phyloP scores from a whole-genome alignment of 1,140 invertebrate genomes.

The Psix sp. region DNA sequence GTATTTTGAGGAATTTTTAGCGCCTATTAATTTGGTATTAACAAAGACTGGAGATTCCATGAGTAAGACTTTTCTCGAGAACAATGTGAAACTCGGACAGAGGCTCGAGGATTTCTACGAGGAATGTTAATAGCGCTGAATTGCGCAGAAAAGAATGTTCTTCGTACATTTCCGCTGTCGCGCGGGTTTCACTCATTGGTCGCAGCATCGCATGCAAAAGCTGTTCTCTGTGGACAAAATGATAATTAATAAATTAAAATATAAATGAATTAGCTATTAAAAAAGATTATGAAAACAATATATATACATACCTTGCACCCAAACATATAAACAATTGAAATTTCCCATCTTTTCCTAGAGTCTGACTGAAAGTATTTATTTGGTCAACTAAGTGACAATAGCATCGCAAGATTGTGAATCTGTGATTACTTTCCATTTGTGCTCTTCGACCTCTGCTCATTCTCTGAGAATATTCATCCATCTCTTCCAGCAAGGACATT shows the following conservation, averaged over 20 bases:
- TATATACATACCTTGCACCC: constrained; percentile 68
- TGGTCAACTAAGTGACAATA: constrained; percentile 89
- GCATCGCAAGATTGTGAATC: constrained; percentile 83
- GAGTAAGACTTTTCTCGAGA: constrained; percentile 94
- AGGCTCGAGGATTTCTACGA: constrained; percentile 93
- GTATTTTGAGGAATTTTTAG: constrained; percentile 27
- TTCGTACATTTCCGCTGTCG: constrained; percentile 96
- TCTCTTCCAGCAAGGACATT: constrained; percentile 81
- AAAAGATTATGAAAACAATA: constrained; percentile 9
- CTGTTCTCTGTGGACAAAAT: constrained; percentile 91
- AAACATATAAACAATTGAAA: constrained; percentile 98
- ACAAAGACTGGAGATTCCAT: constrained; percentile 86
- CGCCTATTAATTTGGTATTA: constrained; percentile 55
- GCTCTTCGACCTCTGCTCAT: constrained; percentile 69
- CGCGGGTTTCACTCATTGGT: constrained; percentile 89
- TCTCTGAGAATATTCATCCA: constrained; percentile 73
- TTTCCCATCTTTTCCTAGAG: constrained; percentile 97
- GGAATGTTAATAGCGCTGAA: constrained; percentile 88
- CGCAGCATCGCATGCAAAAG: constrained; percentile 92
- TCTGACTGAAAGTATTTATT: constrained; percentile 89
- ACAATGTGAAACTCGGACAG: constrained; percentile 95
- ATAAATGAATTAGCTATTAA: background rate
- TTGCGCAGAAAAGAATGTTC: constrained; percentile 95
- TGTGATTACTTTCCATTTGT: constrained; percentile 75
- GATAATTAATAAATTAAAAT: constrained; percentile 4